Percentiles rank a stretch among this genome's conserved stretches.
Evolutionary conservation across 2,113 vertebrate genomes (phyloP).

Genomic region (Oncorhynchus mykiss): DNA sequence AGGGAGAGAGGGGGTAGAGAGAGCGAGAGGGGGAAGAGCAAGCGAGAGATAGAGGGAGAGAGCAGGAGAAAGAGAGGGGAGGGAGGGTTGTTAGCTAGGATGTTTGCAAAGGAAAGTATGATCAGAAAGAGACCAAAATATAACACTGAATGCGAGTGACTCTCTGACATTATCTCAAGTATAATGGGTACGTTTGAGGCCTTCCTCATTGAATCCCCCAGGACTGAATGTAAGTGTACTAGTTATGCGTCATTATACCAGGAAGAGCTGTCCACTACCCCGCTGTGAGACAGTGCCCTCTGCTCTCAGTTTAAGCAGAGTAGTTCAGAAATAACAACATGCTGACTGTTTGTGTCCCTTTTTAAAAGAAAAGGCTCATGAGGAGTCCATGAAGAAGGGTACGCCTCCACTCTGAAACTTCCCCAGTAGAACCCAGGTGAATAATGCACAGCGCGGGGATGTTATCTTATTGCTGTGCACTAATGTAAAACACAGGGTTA

Average conservation of each 20-base stretch:
- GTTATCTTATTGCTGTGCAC: slow-evolving; percentile 50
- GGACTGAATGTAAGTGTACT: slow-evolving; percentile 81
- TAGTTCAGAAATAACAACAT: slow-evolving; percentile 75
- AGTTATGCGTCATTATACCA: slow-evolving; percentile 79
- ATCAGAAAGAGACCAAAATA: slow-evolving; percentile 65
- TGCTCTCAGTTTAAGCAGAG: slow-evolving; percentile 68
- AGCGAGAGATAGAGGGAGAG: slow-evolving; percentile 3
- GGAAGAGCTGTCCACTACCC: slow-evolving; percentile 68
- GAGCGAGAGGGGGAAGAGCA: slow-evolving; percentile 15
- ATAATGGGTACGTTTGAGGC: slow-evolving; percentile 85
- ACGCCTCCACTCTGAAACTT: slow-evolving; percentile 67
- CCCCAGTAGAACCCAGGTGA: slow-evolving; percentile 55
- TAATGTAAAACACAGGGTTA: slow-evolving; percentile 16
- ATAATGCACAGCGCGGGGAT: slow-evolving; percentile 51
- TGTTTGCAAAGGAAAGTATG: slow-evolving; percentile 60
- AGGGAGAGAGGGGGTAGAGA: slow-evolving; percentile 74
- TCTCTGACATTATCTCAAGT: slow-evolving; percentile 86
- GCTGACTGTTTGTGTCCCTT: slow-evolving; percentile 56
- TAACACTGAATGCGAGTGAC: slow-evolving; percentile 79
- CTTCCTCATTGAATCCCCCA: slow-evolving; percentile 77
- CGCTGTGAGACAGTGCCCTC: slow-evolving; percentile 74
- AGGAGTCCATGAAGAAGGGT: slow-evolving; percentile 57
- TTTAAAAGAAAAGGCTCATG: slow-evolving; percentile 55
- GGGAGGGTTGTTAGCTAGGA: slow-evolving; percentile 4
- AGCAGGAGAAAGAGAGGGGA: neutral